Percentiles rank a stretch among this genome's conserved stretches.
These are phyloP conservation scores for Crambe crambe DNA, from an alignment of 37 sponge, comb jelly and placozoan species.

Conservation along the genomic window DNA sequence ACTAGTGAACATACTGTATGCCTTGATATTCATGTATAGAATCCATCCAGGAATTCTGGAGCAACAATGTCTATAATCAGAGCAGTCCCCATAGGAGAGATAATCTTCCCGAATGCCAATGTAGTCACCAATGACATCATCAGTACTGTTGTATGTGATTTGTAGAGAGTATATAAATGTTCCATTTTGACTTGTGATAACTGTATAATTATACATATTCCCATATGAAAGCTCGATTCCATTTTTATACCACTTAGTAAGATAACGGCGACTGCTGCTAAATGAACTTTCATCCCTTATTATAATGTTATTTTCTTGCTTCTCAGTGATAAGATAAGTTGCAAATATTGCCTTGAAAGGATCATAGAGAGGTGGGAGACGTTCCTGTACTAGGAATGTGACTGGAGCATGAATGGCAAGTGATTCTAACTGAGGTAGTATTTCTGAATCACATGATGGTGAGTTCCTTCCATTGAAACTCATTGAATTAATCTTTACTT, in stretches of 20 bases:
- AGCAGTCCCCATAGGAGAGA: too few relatives aligned
- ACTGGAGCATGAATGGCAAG: conserved; percentile 5
- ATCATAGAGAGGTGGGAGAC: not conserved
- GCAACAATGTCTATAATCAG: too few relatives aligned
- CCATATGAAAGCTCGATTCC: too few relatives aligned
- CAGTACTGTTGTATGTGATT: not conserved
- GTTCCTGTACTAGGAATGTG: not conserved
- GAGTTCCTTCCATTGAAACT: not conserved
- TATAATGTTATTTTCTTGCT: not conserved
- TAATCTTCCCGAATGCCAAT: too few relatives aligned
- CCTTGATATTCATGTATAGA: too few relatives aligned
- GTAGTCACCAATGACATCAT: not conserved
- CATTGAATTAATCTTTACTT: not conserved
- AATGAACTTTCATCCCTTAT: not conserved
- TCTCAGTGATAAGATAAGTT: not conserved
- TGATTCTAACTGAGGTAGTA: not conserved
- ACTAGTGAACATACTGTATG: too few relatives aligned
- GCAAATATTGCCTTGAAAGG: not conserved
- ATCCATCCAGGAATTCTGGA: too few relatives aligned
- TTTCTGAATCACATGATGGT: not conserved
- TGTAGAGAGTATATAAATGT: not conserved
- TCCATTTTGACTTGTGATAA: not conserved
- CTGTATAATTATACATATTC: not conserved
- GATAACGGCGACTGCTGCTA: too few relatives aligned
- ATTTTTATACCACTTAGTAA: too few relatives aligned